Conservation (phyloP, 2,888 invertebrate species). For the Drosophila emarginata region DNA sequence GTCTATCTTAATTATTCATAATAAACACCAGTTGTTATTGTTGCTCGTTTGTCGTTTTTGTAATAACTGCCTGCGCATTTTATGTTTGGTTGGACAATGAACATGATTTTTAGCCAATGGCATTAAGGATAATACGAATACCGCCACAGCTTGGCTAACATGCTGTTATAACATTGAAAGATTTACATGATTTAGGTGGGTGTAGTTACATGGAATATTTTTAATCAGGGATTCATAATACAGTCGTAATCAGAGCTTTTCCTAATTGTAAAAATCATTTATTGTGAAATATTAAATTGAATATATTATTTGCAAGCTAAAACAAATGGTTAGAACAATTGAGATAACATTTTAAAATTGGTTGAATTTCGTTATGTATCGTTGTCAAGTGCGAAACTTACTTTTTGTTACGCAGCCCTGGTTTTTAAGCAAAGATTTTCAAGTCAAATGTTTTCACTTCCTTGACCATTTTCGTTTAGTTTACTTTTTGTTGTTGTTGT, state of each 20-base stretch:
- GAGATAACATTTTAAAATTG: too few species aligned
- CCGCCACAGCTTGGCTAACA: conserved; percentile 56
- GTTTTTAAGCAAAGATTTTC: neutral
- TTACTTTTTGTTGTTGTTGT: neutral
- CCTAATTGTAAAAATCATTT: too few species aligned
- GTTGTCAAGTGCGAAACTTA: neutral
- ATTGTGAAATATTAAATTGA: too few species aligned
- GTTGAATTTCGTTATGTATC: neutral
- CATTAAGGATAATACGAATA: conserved; percentile 16
- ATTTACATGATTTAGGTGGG: neutral
- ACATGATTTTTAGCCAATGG: conserved; percentile 16
- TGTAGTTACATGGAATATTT: neutral
- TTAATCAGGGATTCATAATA: neutral
- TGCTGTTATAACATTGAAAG: neutral
- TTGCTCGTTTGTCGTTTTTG: conserved; percentile 7
- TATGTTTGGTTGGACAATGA: conserved; percentile 19
- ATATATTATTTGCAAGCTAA: too few species aligned
- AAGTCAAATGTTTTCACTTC: conserved; percentile 1
- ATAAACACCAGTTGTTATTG: conserved; percentile 27
- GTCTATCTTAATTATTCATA: conserved; percentile 44
- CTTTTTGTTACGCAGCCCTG: neutral
- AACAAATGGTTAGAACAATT: too few species aligned
- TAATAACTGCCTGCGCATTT: conserved; percentile 28
- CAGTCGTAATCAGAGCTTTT: too few species aligned
- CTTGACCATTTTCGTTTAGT: neutral